Percentiles rank a stretch among this genome's conserved stretches.
Conservation (phyloP, 2,888 invertebrate genomes). For the Phaedon cochleariae region DNA sequence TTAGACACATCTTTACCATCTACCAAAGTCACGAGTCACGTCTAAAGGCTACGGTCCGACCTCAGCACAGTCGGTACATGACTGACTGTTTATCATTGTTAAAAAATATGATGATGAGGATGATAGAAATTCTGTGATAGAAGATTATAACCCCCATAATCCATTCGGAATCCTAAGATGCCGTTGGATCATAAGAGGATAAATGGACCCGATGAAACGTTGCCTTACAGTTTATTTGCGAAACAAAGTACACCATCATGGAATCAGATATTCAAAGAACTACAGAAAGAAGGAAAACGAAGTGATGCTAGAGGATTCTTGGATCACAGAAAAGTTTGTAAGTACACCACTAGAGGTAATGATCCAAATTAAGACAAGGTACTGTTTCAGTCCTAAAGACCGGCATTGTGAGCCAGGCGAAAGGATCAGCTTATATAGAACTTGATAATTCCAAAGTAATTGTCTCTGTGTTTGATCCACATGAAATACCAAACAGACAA, state of each 20-base stretch:
- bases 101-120: too few species aligned
- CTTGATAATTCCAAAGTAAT: slow-evolving; percentile 87
- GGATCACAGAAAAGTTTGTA: slow-evolving; percentile 77
- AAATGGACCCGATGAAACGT: slow-evolving; percentile 74
- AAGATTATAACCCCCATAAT: too few species aligned
- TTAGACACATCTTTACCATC: too few species aligned
- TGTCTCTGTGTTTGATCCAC: slow-evolving; percentile 89
- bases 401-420: slow-evolving; percentile 83
- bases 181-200: slow-evolving; percentile 74
- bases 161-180: too few species aligned
- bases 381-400: slow-evolving; percentile 75
- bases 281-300: slow-evolving; percentile 64
- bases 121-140: too few species aligned
- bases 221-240: slow-evolving; percentile 69
- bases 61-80: too few species aligned
- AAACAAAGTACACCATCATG: slow-evolving; percentile 64
- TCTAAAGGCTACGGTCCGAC: too few species aligned
- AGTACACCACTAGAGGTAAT: too few species aligned
- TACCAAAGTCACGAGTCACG: too few species aligned
- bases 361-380: neutral
- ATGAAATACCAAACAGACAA: slow-evolving; percentile 84
- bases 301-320: slow-evolving; percentile 69
- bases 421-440: slow-evolving; percentile 93
- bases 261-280: slow-evolving; percentile 62
- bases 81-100: too few species aligned